Percentiles rank a stretch among this genome's conserved stretches.
These are phyloP conservation scores for Esox lucius DNA, from an alignment of 2,797 vertebrate genomes.

Conservation along the genomic window DNA sequence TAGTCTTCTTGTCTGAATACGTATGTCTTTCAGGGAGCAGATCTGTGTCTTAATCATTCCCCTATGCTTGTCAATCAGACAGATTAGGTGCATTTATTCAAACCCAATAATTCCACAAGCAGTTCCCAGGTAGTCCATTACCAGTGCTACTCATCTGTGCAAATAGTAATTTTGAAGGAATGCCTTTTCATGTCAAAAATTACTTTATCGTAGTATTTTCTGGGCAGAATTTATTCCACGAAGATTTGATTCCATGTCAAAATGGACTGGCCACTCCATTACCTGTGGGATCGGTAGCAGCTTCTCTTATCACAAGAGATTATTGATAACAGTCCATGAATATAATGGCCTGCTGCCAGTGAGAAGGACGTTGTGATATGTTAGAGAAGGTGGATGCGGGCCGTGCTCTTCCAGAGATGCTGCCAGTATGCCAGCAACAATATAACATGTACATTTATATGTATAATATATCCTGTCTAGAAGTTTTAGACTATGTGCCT, in stretches of 20 bases:
- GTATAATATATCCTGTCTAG: conserved; percentile 2
- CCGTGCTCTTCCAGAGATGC: conserved; percentile 13
- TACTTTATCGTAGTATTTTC: conserved; percentile 8
- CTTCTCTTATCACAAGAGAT: conserved; percentile 11
- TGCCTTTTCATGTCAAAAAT: neutral
- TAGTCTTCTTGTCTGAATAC: too few species aligned
- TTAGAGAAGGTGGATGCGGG: conserved; percentile 26
- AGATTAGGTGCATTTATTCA: conserved; percentile 12
- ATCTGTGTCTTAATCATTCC: conserved; percentile 35
- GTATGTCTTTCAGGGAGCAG: conserved; percentile 4
- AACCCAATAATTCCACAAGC: conserved; percentile 12
- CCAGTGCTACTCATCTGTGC: conserved; percentile 5
- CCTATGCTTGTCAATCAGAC: conserved; percentile 11
- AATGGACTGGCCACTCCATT: conserved; percentile 31
- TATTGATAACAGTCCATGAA: conserved; percentile 22
- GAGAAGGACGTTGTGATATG: conserved; percentile 8
- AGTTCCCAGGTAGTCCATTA: conserved; percentile 22
- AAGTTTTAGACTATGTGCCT: neutral
- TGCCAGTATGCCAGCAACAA: neutral
- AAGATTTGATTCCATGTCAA: neutral
- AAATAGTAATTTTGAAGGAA: conserved; percentile 8
- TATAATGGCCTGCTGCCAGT: neutral
- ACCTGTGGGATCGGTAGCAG: conserved; percentile 15
- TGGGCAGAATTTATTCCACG: conserved; percentile 15
- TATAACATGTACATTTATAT: neutral